Evolutionary conservation across 2,797 vertebrate species (phyloP).

Genomic region (Enteromius mattozi): DNA sequence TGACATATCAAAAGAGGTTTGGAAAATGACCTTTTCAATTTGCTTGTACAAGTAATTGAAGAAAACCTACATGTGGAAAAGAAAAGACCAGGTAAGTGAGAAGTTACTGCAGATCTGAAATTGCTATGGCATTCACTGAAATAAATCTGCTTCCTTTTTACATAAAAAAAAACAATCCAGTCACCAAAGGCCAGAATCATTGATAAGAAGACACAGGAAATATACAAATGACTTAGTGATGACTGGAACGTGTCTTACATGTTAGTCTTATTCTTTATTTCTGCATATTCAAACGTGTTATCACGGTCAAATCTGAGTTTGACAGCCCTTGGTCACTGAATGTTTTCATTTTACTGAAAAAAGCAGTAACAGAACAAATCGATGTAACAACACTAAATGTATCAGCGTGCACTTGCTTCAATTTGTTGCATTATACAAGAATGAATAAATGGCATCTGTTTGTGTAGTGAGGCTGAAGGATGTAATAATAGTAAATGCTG

Average conservation of each 20-base stretch:
- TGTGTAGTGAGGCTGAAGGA: conserved; percentile 4
- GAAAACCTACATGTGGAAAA: neutral
- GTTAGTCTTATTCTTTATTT: neutral
- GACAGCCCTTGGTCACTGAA: neutral
- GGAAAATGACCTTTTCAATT: conserved; percentile 9
- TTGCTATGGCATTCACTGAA: conserved; percentile 38
- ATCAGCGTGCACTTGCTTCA: neutral
- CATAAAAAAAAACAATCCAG: neutral
- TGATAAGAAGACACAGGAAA: neutral
- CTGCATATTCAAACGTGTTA: neutral
- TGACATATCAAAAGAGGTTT: neutral
- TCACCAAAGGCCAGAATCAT: neutral
- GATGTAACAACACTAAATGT: neutral
- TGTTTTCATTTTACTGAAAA: neutral
- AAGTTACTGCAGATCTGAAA: conserved; percentile 15
- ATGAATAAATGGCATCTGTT: conserved; percentile 10
- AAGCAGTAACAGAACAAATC: neutral
- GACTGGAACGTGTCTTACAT: neutral
- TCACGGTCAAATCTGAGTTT: neutral
- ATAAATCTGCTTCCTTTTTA: neutral
- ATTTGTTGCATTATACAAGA: neutral
- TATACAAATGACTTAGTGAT: neutral
- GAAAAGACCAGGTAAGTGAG: neutral
- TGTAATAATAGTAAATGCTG: conserved; percentile 18
- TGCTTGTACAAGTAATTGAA: conserved; percentile 14